These are phyloP conservation scores for Alouatta palliata DNA, from an alignment of 2,113 vertebrate species.

Conservation along the genomic window DNA sequence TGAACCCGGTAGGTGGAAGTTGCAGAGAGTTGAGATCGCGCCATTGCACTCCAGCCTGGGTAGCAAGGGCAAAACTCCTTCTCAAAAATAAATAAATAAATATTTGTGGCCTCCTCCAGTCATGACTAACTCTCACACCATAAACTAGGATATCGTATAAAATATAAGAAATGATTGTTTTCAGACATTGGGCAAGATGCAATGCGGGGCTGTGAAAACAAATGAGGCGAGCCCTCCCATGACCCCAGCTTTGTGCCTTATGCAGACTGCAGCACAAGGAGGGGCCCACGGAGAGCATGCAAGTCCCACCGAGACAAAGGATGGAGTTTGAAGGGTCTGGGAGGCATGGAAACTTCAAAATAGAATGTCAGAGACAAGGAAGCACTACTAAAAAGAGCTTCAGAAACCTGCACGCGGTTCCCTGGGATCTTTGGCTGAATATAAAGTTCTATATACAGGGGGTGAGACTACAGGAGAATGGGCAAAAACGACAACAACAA, in stretches of 20 bases:
- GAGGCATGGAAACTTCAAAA: neutral
- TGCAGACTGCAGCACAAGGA: neutral
- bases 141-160: neutral
- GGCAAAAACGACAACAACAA: neutral
- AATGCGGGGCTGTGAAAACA: neutral
- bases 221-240: neutral
- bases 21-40: too few species aligned
- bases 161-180: neutral
- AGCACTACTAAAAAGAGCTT: neutral
- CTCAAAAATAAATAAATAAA: neutral
- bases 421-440: neutral
- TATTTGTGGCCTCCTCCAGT: neutral
- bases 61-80: too few species aligned
- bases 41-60: too few species aligned
- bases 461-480: neutral
- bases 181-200: too few species aligned
- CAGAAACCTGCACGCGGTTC: neutral
- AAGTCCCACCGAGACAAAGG: neutral
- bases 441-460: neutral
- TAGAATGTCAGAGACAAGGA: neutral
- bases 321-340: neutral
- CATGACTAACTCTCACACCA: neutral
- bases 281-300: neutral
- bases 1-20: too few species aligned
- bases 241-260: neutral